phyloP scores from a whole-genome alignment of 1,140 invertebrate species.

The Sitophilus oryzae region DNA sequence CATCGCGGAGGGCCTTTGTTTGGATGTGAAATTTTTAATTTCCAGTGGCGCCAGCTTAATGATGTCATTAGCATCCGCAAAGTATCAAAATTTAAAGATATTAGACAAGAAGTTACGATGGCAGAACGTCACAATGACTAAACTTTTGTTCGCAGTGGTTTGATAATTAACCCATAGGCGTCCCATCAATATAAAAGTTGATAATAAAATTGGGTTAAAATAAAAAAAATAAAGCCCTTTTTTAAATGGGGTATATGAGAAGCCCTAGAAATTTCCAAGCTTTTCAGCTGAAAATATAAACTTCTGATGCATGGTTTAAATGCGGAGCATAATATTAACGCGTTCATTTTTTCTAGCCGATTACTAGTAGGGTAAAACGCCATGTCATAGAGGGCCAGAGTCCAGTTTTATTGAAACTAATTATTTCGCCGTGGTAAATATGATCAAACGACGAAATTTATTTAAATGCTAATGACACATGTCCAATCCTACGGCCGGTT shows the following conservation, averaged over 20 bases:
- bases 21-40: not conserved
- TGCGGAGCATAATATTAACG: no score
- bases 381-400: no score
- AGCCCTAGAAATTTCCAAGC: no score
- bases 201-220: no score
- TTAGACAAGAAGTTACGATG: not conserved
- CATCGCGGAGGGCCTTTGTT: not conserved
- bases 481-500: slow-evolving; percentile 2
- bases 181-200: no score
- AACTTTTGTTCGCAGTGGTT: not conserved
- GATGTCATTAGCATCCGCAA: not conserved
- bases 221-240: no score
- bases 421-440: slow-evolving; percentile 16
- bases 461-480: slow-evolving; percentile 17
- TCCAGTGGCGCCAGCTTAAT: not conserved
- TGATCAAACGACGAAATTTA: slow-evolving; percentile 18
- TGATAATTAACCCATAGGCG: not conserved
- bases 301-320: no score
- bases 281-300: no score
- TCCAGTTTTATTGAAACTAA: slow-evolving; percentile 14
- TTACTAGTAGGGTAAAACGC: no score
- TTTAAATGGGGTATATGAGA: no score
- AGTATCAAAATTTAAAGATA: not conserved
- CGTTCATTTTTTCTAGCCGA: no score
- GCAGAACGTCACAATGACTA: not conserved